Evolutionary conservation across 2,797 vertebrate species (phyloP).

Genomic region (Mallotus villosus): DNA sequence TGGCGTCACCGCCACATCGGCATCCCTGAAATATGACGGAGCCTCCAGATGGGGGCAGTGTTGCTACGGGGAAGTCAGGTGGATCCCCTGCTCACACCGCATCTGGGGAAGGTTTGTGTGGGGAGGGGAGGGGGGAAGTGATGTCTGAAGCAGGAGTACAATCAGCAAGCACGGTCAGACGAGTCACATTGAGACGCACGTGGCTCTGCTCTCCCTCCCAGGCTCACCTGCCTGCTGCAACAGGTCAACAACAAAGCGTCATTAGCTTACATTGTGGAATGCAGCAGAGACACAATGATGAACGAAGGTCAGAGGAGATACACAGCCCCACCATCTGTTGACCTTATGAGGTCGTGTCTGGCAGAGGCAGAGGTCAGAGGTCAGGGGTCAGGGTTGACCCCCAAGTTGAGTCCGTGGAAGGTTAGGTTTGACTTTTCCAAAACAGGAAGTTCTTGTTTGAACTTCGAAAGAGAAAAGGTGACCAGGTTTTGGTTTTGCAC

Average conservation of each 20-base stretch:
- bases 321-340: neutral
- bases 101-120: neutral
- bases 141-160: conserved; percentile 16
- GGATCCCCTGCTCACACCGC: conserved; percentile 23
- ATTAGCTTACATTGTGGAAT: neutral
- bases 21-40: neutral
- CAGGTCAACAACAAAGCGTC: conserved; percentile 16
- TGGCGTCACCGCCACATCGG: neutral
- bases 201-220: neutral
- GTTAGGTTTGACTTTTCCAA: conserved; percentile 34
- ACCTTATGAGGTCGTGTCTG: neutral
- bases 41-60: conserved; percentile 74
- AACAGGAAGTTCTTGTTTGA: conserved; percentile 17
- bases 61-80: conserved; percentile 61
- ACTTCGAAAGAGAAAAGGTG: too few relatives aligned
- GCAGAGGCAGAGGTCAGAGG: neutral
- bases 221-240: conserved; percentile 31
- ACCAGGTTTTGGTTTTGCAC: too few relatives aligned
- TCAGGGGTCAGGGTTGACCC: neutral
- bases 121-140: conserved; percentile 6
- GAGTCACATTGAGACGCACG: conserved; percentile 2
- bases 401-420: too few relatives aligned
- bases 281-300: neutral
- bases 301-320: neutral
- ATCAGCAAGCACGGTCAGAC: conserved; percentile 3